These are phyloP conservation scores for Spea hammondii DNA, from an alignment of 2,797 vertebrate species.

Conservation along the genomic window DNA sequence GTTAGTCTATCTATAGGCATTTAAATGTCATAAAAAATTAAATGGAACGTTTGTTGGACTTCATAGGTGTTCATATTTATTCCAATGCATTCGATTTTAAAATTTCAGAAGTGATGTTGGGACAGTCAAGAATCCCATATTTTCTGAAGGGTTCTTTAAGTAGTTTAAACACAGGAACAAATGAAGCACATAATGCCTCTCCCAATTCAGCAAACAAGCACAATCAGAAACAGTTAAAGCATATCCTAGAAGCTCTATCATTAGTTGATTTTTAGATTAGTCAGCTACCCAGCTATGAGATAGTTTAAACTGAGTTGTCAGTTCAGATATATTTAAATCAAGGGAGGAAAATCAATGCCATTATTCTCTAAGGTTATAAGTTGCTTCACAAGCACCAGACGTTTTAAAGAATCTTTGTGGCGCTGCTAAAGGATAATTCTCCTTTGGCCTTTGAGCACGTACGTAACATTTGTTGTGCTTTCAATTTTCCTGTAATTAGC, in stretches of 20 bases:
- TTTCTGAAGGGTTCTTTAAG: conserved; percentile 42
- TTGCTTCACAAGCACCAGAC: conserved; percentile 41
- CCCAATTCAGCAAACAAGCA: conserved; percentile 51
- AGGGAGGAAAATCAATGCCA: conserved; percentile 50
- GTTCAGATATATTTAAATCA: conserved; percentile 60
- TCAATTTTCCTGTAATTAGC: conserved; percentile 46
- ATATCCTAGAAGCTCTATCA: conserved; percentile 47
- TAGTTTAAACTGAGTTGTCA: conserved; percentile 50
- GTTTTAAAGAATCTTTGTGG: conserved; percentile 36
- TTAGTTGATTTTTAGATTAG: conserved; percentile 60
- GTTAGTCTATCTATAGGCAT: not conserved
- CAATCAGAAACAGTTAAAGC: conserved; percentile 55
- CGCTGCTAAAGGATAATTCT: conserved; percentile 25
- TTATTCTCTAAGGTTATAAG: conserved; percentile 46
- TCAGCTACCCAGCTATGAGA: conserved; percentile 52
- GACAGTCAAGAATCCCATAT: conserved; percentile 44
- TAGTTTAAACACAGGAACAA: conserved; percentile 57
- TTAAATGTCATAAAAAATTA: not conserved
- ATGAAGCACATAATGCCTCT: conserved; percentile 55
- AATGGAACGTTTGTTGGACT: conserved; percentile 25
- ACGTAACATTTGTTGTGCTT: conserved; percentile 37
- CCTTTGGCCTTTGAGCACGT: conserved; percentile 26
- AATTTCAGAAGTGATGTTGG: conserved; percentile 50
- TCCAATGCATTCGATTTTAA: conserved; percentile 52
- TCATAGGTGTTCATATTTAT: conserved; percentile 32